Base-by-base conservation (phyloP, 1,140 invertebrate genomes). In the Drosophila pseudoobscura region DNA sequence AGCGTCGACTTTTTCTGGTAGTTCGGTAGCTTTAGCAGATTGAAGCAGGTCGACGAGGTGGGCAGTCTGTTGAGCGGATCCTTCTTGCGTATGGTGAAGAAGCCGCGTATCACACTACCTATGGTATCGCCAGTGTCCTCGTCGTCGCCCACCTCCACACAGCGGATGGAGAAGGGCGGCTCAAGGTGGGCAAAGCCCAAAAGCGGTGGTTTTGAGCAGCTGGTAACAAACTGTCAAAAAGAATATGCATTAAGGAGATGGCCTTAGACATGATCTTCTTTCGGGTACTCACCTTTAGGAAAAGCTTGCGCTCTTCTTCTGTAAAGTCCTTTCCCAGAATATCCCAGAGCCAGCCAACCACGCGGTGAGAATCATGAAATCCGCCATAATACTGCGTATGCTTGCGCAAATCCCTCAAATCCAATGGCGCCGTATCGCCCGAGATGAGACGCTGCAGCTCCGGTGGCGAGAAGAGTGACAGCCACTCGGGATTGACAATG, bases 321-420 rank as follows among this genome's bases (percentile, higher is more conserved):
- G 93, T 95, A 92, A 99, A 99, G 92, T 99, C 98, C 85, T 97
- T 96, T 80, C 98, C 97, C 26, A 99, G 92, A 75, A 99, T 97
- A 92, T 99, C 98, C 99, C 99, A 99, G 11, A 99, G 93, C 99
- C 99, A 99, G 84, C 96, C 96, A 13, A 99, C 96, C 43, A 99
- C 97, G 72, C 97, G 94, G 93, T 99, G 99, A 69, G 97, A 98
- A 92, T 99, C 98, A 92, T 99, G 99, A 92, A 99, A 99, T 6
- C 99, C 99, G 41, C 99, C 99, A 92, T 99, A 99, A 93, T 99
- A 99, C 92, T 99, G 97, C 2, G 98, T 99, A 92, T 99, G 96
- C 76, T 95, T 95, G 55, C 98, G 94, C 47, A 99, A 92, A 93
- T 99, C 98, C 80, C 95, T 93, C 54, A 99, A 92, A 93, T 99